Base-by-base conservation (phyloP, 2,113 vertebrate species). In the Pipra filicauda region DNA sequence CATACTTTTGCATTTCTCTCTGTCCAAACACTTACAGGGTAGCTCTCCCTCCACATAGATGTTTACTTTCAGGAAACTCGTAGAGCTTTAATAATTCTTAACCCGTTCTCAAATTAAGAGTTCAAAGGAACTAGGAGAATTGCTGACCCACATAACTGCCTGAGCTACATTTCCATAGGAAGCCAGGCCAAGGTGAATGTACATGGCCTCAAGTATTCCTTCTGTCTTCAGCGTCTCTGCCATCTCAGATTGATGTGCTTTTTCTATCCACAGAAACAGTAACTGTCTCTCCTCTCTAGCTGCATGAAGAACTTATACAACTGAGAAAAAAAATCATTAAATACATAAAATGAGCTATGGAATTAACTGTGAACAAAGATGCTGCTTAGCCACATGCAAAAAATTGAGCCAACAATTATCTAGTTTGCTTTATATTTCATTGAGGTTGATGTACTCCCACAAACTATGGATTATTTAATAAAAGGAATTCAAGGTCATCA, bases 61-160 rank as follows among this genome's bases (percentile, higher is more conserved):
- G 27, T 75, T 85, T 88, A 78, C 26, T 71, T 82, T 51, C 57
- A 88, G 48, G 30, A 93, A 85, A 65, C 9, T 52, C 81, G 46
- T 6, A 58, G 39, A 33, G 72, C 54, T 88, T 59, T 74, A 81
- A 24, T 30, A 69, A 39, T 64, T 79, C 78, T 83, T 85, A 67
- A 82, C 6, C 12, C 26, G 4, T 30, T 77, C 69, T 71, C 74
- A 85, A 67, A 85, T 24, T 67, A 52, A 35, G 52, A 82, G 33
- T 67, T 90, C 70, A 82, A 85, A 93, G 54, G 52, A 92, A 31
- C 31, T n/a, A 49, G 44, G 44, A 84, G 41, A 87, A 46, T 15
- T 18, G 20, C 46, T 0, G 1, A 22, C 13, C 74, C 13, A 41
- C 20, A 26, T 0, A 3, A 49, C 15, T 49, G 13, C 41, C 43